These are phyloP conservation scores for Sebastes melanostomus DNA, from an alignment of 2,797 vertebrate species.

Conservation along the genomic window DNA sequence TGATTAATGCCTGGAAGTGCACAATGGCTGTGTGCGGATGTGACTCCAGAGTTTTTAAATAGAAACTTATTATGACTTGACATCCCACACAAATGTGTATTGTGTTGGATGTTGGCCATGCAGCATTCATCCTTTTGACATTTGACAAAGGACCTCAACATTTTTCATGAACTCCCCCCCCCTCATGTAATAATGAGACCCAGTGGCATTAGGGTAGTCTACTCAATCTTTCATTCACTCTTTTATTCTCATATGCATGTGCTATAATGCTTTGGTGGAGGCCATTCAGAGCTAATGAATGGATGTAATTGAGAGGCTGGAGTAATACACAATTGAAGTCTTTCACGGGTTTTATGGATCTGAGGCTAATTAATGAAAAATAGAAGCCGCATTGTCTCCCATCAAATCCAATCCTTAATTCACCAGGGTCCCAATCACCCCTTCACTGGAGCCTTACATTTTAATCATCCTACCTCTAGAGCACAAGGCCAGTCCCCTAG, in stretches of 20 bases:
- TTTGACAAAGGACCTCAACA: slow-evolving; percentile 62
- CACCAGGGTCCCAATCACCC: slow-evolving; percentile 78
- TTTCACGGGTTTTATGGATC: slow-evolving; percentile 81
- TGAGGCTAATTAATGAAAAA: slow-evolving; percentile 84
- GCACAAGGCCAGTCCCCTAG: slow-evolving; percentile 79
- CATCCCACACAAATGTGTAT: slow-evolving; percentile 49
- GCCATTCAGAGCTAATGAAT: slow-evolving; percentile 80
- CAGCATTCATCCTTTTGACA: slow-evolving; percentile 64
- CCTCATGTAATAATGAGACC: slow-evolving; percentile 57
- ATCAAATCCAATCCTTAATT: slow-evolving; percentile 80
- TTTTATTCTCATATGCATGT: slow-evolving; percentile 67
- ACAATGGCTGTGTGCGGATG: slow-evolving; percentile 9
- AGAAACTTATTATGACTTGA: slow-evolving; percentile 50
- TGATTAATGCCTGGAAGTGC: slow-evolving; percentile 30
- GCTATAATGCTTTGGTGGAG: slow-evolving; percentile 66
- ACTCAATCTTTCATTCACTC: slow-evolving; percentile 67
- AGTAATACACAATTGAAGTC: slow-evolving; percentile 80
- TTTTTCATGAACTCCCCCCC: slow-evolving; percentile 60
- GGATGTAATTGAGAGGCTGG: slow-evolving; percentile 77
- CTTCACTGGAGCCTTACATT: slow-evolving; percentile 81
- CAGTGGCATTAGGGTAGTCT: slow-evolving; percentile 58
- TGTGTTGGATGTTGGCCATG: slow-evolving; percentile 45
- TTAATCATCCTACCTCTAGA: slow-evolving; percentile 84
- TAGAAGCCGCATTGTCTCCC: slow-evolving; percentile 79
- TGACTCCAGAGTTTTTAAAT: slow-evolving; percentile 41